A percentile compares a stretch with the other conserved stretches of the same genome.
phyloP scores from a whole-genome alignment of 1,140 invertebrate species.

The Brachionus angularis region DNA sequence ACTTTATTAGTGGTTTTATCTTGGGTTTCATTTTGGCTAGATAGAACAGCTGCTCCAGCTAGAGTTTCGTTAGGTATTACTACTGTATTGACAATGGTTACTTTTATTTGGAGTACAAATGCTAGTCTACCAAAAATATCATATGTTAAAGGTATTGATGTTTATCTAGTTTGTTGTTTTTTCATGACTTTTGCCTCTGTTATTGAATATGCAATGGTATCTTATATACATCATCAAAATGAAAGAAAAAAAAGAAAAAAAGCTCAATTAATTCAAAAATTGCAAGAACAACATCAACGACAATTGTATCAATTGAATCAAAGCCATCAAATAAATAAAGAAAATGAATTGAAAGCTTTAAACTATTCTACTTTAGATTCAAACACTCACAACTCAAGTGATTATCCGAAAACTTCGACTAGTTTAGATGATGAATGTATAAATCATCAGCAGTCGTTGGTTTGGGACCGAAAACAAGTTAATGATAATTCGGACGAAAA shows the following conservation, averaged over 20 bases:
- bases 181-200: slow-evolving; percentile 62
- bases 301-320: neutral
- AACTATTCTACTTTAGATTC: neutral
- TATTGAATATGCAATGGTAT: slow-evolving; percentile 47
- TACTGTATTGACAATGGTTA: slow-evolving; percentile 94
- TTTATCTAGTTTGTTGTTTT: slow-evolving; percentile 95
- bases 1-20: slow-evolving; percentile 97
- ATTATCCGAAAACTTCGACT: no score
- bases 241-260: neutral
- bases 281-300: slow-evolving; percentile 3
- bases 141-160: slow-evolving; percentile 93
- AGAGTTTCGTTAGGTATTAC: slow-evolving; percentile 91
- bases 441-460: neutral
- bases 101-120: slow-evolving; percentile 95
- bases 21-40: slow-evolving; percentile 93
- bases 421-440: neutral
- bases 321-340: neutral
- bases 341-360: neutral
- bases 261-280: neutral
- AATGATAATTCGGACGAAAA: neutral
- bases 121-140: slow-evolving; percentile 94
- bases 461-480: neutral
- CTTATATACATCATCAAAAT: slow-evolving; percentile 44
- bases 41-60: slow-evolving; percentile 90
- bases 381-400: no score